Percentiles rank a stretch among this genome's conserved stretches.
These are phyloP conservation scores for Coptotermes formosanus DNA, from an alignment of 1,140 invertebrate species.

Conservation along the genomic window DNA sequence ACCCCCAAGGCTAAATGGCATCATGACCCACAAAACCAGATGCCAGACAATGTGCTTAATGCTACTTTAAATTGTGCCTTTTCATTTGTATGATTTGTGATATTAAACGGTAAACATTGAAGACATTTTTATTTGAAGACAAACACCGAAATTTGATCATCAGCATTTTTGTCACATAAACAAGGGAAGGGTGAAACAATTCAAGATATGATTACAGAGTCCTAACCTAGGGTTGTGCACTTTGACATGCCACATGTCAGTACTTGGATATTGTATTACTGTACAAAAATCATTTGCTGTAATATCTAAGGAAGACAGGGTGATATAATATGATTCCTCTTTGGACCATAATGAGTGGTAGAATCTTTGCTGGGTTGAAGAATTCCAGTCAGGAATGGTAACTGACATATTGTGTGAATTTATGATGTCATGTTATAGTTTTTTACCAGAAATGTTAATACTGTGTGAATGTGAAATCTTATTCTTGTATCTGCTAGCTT, in stretches of 20 bases:
- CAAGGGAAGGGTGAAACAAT: not conserved
- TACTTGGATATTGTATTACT: not conserved
- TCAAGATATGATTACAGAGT: too few species aligned
- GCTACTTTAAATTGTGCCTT: too few species aligned
- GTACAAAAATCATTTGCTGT: not conserved
- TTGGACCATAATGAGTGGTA: not conserved
- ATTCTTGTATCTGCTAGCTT: not conserved
- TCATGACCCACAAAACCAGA: too few species aligned
- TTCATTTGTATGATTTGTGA: too few species aligned
- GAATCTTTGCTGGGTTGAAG: not conserved
- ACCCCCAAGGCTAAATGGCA: too few species aligned
- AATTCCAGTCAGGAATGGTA: not conserved
- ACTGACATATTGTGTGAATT: not conserved
- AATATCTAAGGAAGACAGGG: constrained; percentile 11
- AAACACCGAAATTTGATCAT: too few species aligned
- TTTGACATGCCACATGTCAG: not conserved
- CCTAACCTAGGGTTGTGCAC: not conserved
- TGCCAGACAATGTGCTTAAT: too few species aligned
- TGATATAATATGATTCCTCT: constrained; percentile 11
- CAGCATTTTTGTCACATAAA: too few species aligned
- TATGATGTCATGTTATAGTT: not conserved
- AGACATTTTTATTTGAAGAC: too few species aligned
- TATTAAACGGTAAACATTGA: too few species aligned
- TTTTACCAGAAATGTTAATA: not conserved
- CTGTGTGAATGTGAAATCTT: not conserved